Evolutionary conservation across 2,888 invertebrate species (phyloP), one percentile per base, ranked within the genome.

Genomic region (Nomada ruficornis): DNA sequence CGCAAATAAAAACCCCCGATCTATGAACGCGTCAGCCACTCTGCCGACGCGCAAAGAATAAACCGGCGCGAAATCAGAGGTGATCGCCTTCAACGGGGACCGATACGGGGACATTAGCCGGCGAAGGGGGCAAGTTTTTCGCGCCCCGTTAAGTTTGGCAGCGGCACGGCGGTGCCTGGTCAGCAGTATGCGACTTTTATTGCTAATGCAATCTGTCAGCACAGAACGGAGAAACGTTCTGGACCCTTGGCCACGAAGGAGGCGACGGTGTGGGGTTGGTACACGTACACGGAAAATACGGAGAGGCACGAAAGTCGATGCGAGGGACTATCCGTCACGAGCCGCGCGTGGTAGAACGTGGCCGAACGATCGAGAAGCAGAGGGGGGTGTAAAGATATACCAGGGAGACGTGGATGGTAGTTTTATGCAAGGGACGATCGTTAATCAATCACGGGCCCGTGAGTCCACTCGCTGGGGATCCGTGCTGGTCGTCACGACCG

Each of bases 391-490:
- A 57, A 79, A 73, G 76, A 85, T 86, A 79, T 72, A 84, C 44
- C 62, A 11, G 54, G 76, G 74, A 70, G 57, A 77, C 71, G 71
- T 75, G 80, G 70, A 86, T 82, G 74, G 88, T 85, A 90, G 87
- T 91, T 91, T 92, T 91, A 91, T 91, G 91, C 91, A 91, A 90
- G 90, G 87, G 77, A 71, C 87, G 91, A 91, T 92, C 91, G 90
- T 92, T 92, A 92, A 92, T 91, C 91, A 91, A 91, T 91, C 91
- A 91, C 87, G 80, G 77, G 78, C 44, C 75, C 68, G 73, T 73
- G 77, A 44, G 79, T 62, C 80, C 83, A 62, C 50, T 70, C 69
- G 67, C 80, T 47, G 55, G 69, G 79, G 80, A 81, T 70, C 86
- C 69, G 81, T 72, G 82, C 78, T 64, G 79, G 81, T 76, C 74